A percentile compares a stretch with the other conserved stretches of the same genome.
Evolutionary conservation across 2,888 invertebrate species (phyloP).

Genomic region (Eurois occulta): DNA sequence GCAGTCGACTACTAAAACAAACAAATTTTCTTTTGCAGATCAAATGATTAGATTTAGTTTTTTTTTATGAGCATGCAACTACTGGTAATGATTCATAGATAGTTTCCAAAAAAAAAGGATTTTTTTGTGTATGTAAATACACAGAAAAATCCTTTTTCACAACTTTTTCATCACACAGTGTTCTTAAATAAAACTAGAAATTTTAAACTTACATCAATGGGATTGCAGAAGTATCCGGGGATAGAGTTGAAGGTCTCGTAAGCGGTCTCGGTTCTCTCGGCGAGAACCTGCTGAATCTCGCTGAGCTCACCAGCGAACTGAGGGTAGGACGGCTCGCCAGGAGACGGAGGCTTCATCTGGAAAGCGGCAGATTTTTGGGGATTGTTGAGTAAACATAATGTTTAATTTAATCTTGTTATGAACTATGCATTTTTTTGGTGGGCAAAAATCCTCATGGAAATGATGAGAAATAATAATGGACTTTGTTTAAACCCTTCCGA

Average conservation of each 20-base stretch:
- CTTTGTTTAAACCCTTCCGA: background rate
- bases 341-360: slow-evolving; percentile 90
- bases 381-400: background rate
- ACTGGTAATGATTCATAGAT: background rate
- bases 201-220: slow-evolving; percentile 79
- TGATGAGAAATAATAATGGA: background rate
- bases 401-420: background rate
- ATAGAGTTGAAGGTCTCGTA: slow-evolving; percentile 95
- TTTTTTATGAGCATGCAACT: background rate
- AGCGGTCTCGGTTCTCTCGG: slow-evolving; percentile 92
- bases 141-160: no score
- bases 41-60: background rate
- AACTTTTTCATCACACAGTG: background rate
- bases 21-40: background rate
- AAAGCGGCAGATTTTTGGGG: background rate
- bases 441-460: background rate
- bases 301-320: slow-evolving; percentile 91
- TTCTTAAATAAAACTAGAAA: background rate
- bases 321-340: slow-evolving; percentile 93
- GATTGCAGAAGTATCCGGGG: slow-evolving; percentile 94
- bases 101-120: background rate
- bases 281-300: slow-evolving; percentile 90
- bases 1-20: no score
- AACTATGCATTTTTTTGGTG: background rate
- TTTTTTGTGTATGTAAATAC: background rate